phyloP scores from a whole-genome alignment of 2,888 invertebrate species.

The Harpagoxenus sublaevis region DNA sequence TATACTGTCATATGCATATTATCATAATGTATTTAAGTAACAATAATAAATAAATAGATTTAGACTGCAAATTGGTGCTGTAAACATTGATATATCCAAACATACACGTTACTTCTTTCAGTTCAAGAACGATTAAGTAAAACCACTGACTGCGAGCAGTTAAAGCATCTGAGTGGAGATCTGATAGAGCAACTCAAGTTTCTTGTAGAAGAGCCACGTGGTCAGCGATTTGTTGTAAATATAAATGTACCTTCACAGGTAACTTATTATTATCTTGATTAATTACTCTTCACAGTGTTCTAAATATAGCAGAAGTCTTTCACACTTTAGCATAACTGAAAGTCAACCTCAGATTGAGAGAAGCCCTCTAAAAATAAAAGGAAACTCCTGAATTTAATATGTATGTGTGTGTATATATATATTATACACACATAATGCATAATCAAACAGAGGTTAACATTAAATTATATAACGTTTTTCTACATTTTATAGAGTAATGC shows the following conservation, averaged over 20 bases:
- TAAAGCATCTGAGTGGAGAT: conserved; percentile 80
- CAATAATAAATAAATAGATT: neutral
- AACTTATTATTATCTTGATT: conserved; percentile 16
- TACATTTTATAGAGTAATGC: conserved; percentile 69
- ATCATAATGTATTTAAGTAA: neutral
- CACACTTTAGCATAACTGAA: neutral
- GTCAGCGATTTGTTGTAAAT: conserved; percentile 84
- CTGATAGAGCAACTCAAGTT: conserved; percentile 83
- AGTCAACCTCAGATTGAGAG: neutral
- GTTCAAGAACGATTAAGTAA: conserved; percentile 83
- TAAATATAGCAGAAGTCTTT: neutral
- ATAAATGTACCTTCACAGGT: conserved; percentile 84
- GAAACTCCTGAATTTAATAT: neutral
- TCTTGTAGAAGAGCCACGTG: conserved; percentile 82
- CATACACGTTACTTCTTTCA: conserved; percentile 57
- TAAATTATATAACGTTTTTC: conserved; percentile 1
- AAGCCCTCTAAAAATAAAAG: neutral
- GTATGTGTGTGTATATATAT: neutral
- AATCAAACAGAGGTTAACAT: neutral
- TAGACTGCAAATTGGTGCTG: neutral
- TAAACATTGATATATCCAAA: neutral
- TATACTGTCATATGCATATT: neutral
- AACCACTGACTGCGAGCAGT: conserved; percentile 79
- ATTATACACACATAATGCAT: neutral
- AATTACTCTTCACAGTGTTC: neutral